Conservation (phyloP, 1,140 invertebrate genomes). For the Neelides sp. region DNA sequence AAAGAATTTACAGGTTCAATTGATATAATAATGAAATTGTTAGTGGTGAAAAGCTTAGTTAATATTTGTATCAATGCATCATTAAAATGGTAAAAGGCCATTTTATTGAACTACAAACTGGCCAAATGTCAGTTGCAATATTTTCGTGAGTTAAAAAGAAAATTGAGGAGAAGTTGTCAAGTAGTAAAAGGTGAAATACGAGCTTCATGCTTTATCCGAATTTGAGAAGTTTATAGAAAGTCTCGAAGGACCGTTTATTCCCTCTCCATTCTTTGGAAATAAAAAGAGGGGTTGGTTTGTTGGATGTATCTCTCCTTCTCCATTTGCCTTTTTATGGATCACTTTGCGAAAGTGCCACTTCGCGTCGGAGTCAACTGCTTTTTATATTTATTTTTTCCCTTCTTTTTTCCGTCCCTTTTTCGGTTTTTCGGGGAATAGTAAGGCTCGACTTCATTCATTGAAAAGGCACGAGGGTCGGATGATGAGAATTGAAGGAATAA, state of each 20-base stretch:
- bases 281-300: too few species aligned
- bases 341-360: constrained; percentile 29
- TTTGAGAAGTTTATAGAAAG: not conserved
- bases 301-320: constrained; percentile 11
- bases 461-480: constrained; percentile 1
- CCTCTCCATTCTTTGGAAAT: not conserved
- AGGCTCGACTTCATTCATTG: constrained; percentile 7
- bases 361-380: constrained; percentile 19
- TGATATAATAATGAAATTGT: too few species aligned
- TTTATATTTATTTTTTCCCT: constrained; percentile 24
- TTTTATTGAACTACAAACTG: too few species aligned
- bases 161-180: not conserved
- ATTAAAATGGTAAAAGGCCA: too few species aligned
- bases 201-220: not conserved
- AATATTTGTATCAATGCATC: too few species aligned
- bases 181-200: too few species aligned
- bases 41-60: too few species aligned
- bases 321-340: constrained; percentile 30
- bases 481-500: constrained; percentile 21
- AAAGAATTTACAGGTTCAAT: too few species aligned
- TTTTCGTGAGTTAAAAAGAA: not conserved
- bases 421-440: not conserved
- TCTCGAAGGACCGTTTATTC: not conserved
- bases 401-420: constrained; percentile 5
- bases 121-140: too few species aligned